Percentiles rank a stretch among this genome's conserved stretches.
Evolutionary conservation across 2,797 vertebrate genomes (phyloP).

Genomic region (Apogon talboti): DNA sequence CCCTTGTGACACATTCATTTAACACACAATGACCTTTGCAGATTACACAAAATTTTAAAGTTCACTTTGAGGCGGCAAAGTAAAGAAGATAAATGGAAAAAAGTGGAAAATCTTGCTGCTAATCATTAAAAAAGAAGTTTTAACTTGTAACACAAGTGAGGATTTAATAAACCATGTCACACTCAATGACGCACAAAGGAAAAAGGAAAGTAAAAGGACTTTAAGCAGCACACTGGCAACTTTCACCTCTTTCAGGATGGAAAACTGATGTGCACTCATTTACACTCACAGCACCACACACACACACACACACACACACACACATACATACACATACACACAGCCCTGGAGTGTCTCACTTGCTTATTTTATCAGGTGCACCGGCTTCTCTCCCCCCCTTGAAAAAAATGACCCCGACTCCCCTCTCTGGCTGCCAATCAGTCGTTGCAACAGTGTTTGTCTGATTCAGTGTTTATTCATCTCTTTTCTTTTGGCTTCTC

Average conservation of each 20-base stretch:
- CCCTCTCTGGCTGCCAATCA: conserved; percentile 57
- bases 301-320: conserved; percentile 39
- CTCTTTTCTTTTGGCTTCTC: conserved; percentile 29
- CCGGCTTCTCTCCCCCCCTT: conserved; percentile 8
- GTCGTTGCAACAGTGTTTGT: conserved; percentile 31
- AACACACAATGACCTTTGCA: conserved; percentile 45
- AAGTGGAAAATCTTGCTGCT: conserved; percentile 33
- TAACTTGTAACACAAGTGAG: conserved; percentile 36
- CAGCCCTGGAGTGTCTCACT: conserved; percentile 44
- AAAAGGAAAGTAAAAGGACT: conserved; percentile 36
- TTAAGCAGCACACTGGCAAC: conserved; percentile 42
- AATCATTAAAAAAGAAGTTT: conserved; percentile 45
- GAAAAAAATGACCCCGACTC: conserved; percentile 36
- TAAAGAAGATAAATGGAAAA: neutral
- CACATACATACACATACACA: conserved; percentile 39
- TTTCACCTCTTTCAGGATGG: conserved; percentile 51
- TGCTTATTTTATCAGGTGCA: conserved; percentile 86
- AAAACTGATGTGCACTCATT: conserved; percentile 62
- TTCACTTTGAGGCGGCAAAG: conserved; percentile 40
- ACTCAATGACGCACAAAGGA: conserved; percentile 60
- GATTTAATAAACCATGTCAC: conserved; percentile 64
- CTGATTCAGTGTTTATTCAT: conserved; percentile 34
- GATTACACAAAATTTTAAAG: conserved; percentile 44
- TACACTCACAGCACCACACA: conserved; percentile 25
- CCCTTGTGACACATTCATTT: conserved; percentile 57